Evolutionary conservation across 2,113 vertebrate species (phyloP).

Genomic region (Siphamia tubifer): DNA sequence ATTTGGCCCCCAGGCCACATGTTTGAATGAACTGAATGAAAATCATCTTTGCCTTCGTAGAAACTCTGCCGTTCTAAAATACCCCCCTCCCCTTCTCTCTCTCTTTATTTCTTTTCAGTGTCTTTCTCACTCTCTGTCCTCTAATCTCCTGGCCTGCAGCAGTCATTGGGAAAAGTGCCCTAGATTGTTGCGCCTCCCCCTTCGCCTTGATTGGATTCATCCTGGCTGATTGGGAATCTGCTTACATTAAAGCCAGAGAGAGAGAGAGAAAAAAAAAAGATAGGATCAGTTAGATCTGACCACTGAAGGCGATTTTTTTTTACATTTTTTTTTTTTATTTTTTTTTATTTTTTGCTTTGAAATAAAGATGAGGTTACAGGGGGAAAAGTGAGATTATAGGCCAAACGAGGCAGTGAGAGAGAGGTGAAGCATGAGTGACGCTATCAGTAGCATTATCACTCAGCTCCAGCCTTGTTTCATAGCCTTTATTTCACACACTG

Average conservation of each 20-base stretch:
- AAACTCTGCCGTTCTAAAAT: neutral
- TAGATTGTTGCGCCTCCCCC: conserved; percentile 68
- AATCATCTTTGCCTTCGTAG: conserved; percentile 10
- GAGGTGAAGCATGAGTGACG: conserved; percentile 44
- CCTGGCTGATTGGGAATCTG: conserved; percentile 72
- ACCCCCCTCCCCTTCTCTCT: neutral
- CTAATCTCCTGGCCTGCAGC: conserved; percentile 78
- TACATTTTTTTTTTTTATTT: neutral
- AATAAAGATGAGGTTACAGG: conserved; percentile 39
- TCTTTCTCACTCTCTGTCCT: conserved; percentile 49
- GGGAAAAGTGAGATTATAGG: conserved; percentile 27
- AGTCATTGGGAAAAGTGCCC: conserved; percentile 75
- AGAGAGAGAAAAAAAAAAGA: too few species aligned
- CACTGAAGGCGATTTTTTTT: conserved; percentile 52
- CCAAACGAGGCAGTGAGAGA: conserved; percentile 25
- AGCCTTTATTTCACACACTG: conserved; percentile 25
- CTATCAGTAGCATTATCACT: conserved; percentile 34
- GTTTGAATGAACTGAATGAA: conserved; percentile 52
- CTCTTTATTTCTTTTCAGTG: too few species aligned
- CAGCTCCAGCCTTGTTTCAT: conserved; percentile 23
- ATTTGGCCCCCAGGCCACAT: too few species aligned
- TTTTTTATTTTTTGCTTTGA: conserved; percentile 35
- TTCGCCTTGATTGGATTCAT: conserved; percentile 75
- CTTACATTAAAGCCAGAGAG: conserved; percentile 67
- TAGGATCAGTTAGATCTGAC: conserved; percentile 63